Percentiles rank a stretch among this genome's conserved stretches.
Conservation (phyloP, 2,888 invertebrate species). For the Ecliptopera silaceata region DNA sequence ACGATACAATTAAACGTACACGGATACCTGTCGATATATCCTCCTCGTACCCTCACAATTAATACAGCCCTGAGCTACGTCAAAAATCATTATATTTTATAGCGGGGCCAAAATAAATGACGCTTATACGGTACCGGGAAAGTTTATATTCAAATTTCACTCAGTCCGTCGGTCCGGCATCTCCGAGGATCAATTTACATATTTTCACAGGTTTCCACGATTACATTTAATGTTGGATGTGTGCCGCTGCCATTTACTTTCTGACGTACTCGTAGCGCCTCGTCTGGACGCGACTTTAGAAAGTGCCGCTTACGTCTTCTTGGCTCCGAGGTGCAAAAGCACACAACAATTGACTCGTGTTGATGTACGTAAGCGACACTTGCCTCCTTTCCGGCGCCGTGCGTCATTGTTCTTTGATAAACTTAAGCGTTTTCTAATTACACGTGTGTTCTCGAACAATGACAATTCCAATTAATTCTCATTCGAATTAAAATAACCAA, state of each 20-base stretch:
- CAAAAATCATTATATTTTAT: conserved; percentile 83
- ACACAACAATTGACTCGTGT: conserved; percentile 7
- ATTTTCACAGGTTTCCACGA: conserved; percentile 80
- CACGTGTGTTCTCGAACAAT: conserved; percentile 35
- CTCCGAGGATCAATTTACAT: conserved; percentile 83
- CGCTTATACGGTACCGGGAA: conserved; percentile 58
- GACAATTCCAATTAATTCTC: conserved; percentile 35
- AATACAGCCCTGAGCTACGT: conserved; percentile 73
- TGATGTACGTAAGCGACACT: conserved; percentile 13
- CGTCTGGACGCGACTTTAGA: conserved; percentile 6
- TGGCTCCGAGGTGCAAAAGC: neutral
- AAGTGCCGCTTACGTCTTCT: conserved; percentile 5
- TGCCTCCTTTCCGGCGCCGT: conserved; percentile 6
- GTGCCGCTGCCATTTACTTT: conserved; percentile 40
- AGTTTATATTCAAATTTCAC: conserved; percentile 82
- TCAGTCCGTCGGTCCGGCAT: conserved; percentile 76
- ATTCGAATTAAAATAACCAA: conserved; percentile 37
- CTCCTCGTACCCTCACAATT: conserved; percentile 66
- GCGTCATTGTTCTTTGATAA: conserved; percentile 28
- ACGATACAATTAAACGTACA: conserved; percentile 44
- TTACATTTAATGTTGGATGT: conserved; percentile 68
- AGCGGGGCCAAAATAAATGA: conserved; percentile 78
- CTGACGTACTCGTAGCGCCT: conserved; percentile 18
- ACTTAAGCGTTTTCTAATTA: conserved; percentile 38
- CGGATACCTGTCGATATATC: conserved; percentile 66